Conservation (phyloP, 1,140 invertebrate species). For the Drosophila trapezifrons region DNA sequence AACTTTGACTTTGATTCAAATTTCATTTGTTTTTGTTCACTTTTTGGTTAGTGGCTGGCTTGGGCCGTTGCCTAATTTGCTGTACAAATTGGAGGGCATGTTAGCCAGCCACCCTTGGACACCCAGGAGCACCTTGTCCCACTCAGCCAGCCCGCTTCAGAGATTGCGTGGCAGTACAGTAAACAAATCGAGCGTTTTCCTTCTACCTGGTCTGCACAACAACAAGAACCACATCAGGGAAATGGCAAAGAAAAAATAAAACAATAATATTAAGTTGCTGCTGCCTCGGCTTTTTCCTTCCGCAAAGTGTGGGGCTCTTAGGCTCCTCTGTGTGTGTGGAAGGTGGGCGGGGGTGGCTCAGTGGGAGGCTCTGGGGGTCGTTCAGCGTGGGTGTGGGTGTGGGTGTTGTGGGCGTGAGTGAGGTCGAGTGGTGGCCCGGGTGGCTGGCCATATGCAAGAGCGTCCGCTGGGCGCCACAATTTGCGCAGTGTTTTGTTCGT, state of each 20-base stretch:
- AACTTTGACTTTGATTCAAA: background rate
- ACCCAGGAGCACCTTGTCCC: background rate
- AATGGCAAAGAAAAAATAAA: constrained; percentile 39
- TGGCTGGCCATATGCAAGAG: constrained; percentile 57
- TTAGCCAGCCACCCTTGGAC: constrained; percentile 15
- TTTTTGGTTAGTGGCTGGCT: constrained; percentile 13
- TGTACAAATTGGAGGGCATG: constrained; percentile 44
- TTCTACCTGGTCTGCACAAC: constrained; percentile 31
- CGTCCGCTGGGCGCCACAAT: constrained; percentile 62
- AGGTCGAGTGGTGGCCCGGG: constrained; percentile 30
- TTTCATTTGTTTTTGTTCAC: constrained; percentile 1
- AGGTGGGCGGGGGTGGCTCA: constrained; percentile 8
- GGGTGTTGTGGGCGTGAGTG: constrained; percentile 17
- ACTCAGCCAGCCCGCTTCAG: constrained; percentile 13
- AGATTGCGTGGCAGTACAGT: constrained; percentile 59
- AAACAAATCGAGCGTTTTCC: constrained; percentile 60
- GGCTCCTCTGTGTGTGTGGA: constrained; percentile 6
- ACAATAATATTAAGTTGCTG: constrained; percentile 52
- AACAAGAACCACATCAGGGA: constrained; percentile 11
- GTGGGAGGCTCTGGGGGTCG: constrained; percentile 1
- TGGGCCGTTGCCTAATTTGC: constrained; percentile 41
- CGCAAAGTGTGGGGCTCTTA: background rate
- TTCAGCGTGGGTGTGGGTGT: background rate
- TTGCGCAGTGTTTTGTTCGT: constrained; percentile 66
- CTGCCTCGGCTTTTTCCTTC: constrained; percentile 24